These are phyloP conservation scores for Corapipo altera DNA, from an alignment of 2,113 vertebrate species.

Conservation along the genomic window DNA sequence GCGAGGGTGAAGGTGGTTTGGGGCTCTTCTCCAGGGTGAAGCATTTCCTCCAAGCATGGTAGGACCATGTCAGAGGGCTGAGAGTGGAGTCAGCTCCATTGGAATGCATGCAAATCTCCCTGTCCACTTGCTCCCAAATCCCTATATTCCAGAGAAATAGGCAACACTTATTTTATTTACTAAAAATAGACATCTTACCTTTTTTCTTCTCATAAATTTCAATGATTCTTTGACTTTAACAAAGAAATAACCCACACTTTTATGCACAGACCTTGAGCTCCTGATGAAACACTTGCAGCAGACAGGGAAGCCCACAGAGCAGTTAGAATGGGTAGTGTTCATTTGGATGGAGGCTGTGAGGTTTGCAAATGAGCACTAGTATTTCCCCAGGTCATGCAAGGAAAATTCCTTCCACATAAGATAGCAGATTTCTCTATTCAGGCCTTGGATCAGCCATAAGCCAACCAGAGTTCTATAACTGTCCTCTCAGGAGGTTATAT, in stretches of 20 bases:
- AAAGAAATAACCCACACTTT: not conserved
- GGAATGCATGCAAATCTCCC: not conserved
- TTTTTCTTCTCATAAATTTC: not conserved
- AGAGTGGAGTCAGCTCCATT: not conserved
- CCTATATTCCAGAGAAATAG: not conserved
- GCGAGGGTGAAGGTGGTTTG: not conserved
- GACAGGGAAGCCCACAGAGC: not conserved
- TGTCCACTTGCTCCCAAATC: not conserved
- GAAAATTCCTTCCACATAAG: constrained; percentile 5
- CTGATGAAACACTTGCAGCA: not conserved
- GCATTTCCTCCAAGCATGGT: not conserved
- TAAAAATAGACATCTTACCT: not conserved
- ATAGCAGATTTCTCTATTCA: not conserved
- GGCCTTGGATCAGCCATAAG: not conserved
- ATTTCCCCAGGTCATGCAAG: not conserved
- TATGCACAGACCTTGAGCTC: not conserved
- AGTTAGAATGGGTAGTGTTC: not conserved
- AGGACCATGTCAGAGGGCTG: not conserved
- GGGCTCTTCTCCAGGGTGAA: not conserved
- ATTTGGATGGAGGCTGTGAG: not conserved
- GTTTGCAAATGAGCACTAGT: not conserved
- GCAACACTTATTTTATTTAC: not conserved
- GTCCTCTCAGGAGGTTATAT: not conserved
- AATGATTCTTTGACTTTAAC: not conserved
- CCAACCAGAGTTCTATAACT: not conserved